Evolutionary conservation across 2,888 invertebrate species (phyloP).

Genomic region (Platerodrilus igneus): DNA sequence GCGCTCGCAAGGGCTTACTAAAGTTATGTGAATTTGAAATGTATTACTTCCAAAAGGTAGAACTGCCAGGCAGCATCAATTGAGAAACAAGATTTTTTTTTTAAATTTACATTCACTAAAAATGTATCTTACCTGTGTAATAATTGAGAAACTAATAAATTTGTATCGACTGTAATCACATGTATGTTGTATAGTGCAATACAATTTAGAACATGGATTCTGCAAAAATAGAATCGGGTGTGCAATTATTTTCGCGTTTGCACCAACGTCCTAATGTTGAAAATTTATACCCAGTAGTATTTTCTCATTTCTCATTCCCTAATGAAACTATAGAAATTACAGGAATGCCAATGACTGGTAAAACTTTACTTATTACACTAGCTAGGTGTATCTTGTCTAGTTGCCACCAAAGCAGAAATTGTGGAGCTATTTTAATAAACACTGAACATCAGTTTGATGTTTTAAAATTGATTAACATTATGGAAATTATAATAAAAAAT

Average conservation of each 20-base stretch:
- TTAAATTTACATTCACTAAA: too few species aligned
- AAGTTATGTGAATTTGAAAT: too few species aligned
- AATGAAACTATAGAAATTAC: constrained; percentile 50
- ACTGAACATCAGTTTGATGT: constrained; percentile 51
- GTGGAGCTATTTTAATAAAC: constrained; percentile 49
- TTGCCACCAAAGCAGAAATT: constrained; percentile 44
- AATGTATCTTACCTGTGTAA: too few species aligned
- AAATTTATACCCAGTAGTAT: constrained; percentile 22
- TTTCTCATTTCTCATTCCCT: constrained; percentile 35
- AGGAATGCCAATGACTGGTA: constrained; percentile 48
- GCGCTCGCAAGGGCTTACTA: too few species aligned
- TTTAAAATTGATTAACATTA: constrained; percentile 41
- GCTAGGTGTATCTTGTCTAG: constrained; percentile 48
- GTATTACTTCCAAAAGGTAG: too few species aligned
- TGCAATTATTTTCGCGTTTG: constrained; percentile 28
- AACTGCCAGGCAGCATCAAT: too few species aligned
- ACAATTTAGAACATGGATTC: constrained; percentile 21
- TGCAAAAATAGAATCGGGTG: constrained; percentile 28
- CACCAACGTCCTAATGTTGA: constrained; percentile 20
- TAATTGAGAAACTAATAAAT: too few species aligned
- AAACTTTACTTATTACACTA: constrained; percentile 48
- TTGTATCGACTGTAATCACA: too few species aligned
- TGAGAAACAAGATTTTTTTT: too few species aligned
- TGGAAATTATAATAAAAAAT: constrained; percentile 39
- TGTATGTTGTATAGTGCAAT: too few species aligned